Evolutionary conservation across 2,888 invertebrate genomes (phyloP), one percentile per base, ranked within the genome.

Genomic region (Sarcophaga subvicina): DNA sequence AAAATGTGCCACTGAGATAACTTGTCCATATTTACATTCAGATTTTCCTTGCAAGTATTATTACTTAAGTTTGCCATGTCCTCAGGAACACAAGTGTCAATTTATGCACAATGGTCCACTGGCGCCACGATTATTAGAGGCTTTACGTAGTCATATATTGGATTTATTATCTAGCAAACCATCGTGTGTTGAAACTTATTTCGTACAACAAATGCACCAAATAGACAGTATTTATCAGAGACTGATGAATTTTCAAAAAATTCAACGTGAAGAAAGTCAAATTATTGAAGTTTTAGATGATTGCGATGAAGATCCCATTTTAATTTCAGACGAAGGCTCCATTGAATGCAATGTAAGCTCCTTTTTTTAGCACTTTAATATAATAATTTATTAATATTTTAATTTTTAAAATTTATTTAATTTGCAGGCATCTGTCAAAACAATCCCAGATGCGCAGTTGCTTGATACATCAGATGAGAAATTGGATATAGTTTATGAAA

Each of bases 11-110:
- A 98, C 98, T 94, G 96, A 97, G 91, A 98, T 98, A 90, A 97
- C 97, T 93, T 99, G 99, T 94, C 94, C 97, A 25, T 99, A 98
- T 93, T 97, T 98, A 97, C 99, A 99, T 94, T 96, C 96, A 90
- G 98, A 98, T 93, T 99, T 98, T 93, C 98, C 98, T 47, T 99
- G 98, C 94, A 98, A 98, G 94, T 98, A 96, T 94, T 98, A 96
- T 94, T 98, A 99, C 93, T 97, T 98, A 67, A 98, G 98, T 88
- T 94, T 97, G 91, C 96, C 96, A 87, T 98, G 98, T 93, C 95
- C 95, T 89, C 95, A 96, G 37, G 95, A 63, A 12, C 25, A 62
- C 12, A 76, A 81, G 17, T 88, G 88, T 17, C 75, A 82, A 70
- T 83, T 82, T 84, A 79, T 80, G 83, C 88, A 88, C 25, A 84